Conservation (phyloP, 2,888 invertebrate genomes). For the Amphipyra berbera region DNA sequence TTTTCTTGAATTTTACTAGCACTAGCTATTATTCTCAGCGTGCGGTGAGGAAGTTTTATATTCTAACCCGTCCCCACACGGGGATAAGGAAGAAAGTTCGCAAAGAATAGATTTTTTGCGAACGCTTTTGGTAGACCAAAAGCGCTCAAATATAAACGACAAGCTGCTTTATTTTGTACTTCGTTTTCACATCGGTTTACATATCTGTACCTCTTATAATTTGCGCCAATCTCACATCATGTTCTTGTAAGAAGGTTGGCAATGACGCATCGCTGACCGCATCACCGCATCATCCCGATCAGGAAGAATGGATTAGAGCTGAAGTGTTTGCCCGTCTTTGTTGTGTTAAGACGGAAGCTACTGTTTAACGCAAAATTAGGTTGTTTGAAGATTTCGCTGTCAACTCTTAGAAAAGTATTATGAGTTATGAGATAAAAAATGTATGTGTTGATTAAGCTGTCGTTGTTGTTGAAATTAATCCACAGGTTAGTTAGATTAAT, state of each 20-base stretch:
- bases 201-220: constrained; percentile 25
- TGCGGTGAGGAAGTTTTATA: too few relatives aligned
- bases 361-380: constrained; percentile 54
- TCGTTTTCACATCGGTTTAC: background rate
- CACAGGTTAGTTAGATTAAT: constrained; percentile 15
- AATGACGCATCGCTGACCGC: constrained; percentile 77
- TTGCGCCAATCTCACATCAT: constrained; percentile 49
- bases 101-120: too few relatives aligned
- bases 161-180: too few relatives aligned
- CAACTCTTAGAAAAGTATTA: constrained; percentile 37
- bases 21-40: too few relatives aligned
- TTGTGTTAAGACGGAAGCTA: constrained; percentile 56
- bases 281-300: constrained; percentile 74
- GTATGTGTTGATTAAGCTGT: constrained; percentile 5
- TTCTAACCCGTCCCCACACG: too few relatives aligned
- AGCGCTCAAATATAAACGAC: too few relatives aligned
- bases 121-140: too few relatives aligned
- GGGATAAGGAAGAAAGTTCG: too few relatives aligned
- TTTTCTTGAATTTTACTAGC: too few relatives aligned
- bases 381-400: constrained; percentile 46
- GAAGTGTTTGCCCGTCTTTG: constrained; percentile 57
- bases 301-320: constrained; percentile 79
- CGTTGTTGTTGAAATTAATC: constrained; percentile 25
- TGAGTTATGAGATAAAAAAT: constrained; percentile 4
- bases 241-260: constrained; percentile 59